Evolutionary conservation across 2,797 vertebrate species (phyloP), one percentile per base, ranked within the genome.

Genomic region (Acomys russatus): DNA sequence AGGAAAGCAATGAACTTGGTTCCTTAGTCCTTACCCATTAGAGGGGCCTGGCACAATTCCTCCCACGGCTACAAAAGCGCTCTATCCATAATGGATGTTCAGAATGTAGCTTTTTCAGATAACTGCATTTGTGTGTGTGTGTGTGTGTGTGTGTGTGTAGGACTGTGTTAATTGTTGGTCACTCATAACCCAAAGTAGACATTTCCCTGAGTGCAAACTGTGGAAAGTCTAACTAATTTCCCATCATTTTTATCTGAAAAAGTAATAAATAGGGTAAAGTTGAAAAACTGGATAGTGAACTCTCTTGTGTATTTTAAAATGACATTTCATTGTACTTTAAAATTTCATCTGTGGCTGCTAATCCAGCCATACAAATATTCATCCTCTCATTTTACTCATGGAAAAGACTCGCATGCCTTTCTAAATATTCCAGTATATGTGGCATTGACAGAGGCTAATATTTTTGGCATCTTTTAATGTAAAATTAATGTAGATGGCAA

Each of bases 151-250:
- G 44, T 44, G 44, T 82, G 28, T 61, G 49, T 17, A 86, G 79
- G 35, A 28, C 30, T 92, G 4, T 94, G 17, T 59, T 63, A 12
- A 68, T 85, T 88, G 54, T 14, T 88, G 25, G 33, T 79, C 35
- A 33, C 90, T 78, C 51, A 92, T 63, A 97, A 79, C 15, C 59
- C 80, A 76, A 59, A 89, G 7, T 23, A 95, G 54, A 82, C 87
- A 84, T 84, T 73, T 90, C 35, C 30, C 25, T 7, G 66, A 51
- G 18, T 77, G 22, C 93, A 85, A 88, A 54, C 7, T 88, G n/a
- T 80, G 22, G 51, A 84, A 64, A 3, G 20, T 30, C 9, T 82
- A 64, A 35, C 22, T 68, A 63, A 38, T 73, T 78, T 80, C 74
- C 35, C 59, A 85, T 76, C 4, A 49, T 49, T 80, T 95, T 74